These are phyloP conservation scores for Siderastrea siderea DNA, from an alignment of 92 coral and sea anemone species.

Conservation along the genomic window DNA sequence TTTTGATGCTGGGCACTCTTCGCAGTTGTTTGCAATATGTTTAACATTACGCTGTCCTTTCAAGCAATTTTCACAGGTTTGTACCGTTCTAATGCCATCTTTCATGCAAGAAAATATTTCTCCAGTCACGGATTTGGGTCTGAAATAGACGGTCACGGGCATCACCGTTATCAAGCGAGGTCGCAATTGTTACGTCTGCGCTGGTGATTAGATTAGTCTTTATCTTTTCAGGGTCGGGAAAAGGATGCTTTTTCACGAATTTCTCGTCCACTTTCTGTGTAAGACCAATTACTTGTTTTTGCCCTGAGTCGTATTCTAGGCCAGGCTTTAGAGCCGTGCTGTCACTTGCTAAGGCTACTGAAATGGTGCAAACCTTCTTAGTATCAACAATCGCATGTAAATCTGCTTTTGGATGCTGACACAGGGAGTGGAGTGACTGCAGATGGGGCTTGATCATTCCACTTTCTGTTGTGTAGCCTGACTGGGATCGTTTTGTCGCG, in stretches of 20 bases:
- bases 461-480: conserved; percentile 69
- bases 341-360: conserved; percentile 54
- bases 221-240: conserved; percentile 55
- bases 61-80: conserved; percentile 57
- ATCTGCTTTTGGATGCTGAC: conserved; percentile 56
- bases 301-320: conserved; percentile 54
- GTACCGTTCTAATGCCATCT: conserved; percentile 28
- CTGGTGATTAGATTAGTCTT: conserved; percentile 54
- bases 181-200: conserved; percentile 53
- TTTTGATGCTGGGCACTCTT: conserved; percentile 39
- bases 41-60: conserved; percentile 29
- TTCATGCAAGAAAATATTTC: conserved; percentile 45
- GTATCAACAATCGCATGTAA: conserved; percentile 35
- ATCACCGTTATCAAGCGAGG: conserved; percentile 45
- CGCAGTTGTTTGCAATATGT: conserved; percentile 53
- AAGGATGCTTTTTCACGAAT: conserved; percentile 33
- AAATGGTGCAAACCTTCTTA: conserved; percentile 31
- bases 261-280: conserved; percentile 36
- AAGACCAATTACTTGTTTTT: conserved; percentile 62
- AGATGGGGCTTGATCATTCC: conserved; percentile 64
- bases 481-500: conserved; percentile 47
- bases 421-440: conserved; percentile 38
- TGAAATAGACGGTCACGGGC: conserved; percentile 63
- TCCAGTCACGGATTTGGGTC: conserved; percentile 51
- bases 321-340: conserved; percentile 71